These are phyloP conservation scores for Parnassius apollo DNA, from an alignment of 2,888 invertebrate genomes.

Conservation along the genomic window DNA sequence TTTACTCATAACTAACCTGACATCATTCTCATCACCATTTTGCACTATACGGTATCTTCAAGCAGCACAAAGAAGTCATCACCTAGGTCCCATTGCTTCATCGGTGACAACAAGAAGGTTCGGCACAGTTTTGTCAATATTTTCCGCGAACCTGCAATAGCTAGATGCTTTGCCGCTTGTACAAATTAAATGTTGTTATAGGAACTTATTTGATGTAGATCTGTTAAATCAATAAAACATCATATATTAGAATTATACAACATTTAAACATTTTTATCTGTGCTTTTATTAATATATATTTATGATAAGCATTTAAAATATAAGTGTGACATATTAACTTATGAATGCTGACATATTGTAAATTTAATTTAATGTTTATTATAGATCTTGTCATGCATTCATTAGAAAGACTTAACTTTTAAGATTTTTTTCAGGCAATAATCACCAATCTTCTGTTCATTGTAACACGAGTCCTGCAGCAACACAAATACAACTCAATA, in stretches of 20 bases:
- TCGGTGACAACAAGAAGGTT: constrained; percentile 66
- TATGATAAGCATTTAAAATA: too few species aligned
- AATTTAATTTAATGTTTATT: neutral
- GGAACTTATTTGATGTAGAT: constrained; percentile 25
- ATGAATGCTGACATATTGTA: neutral
- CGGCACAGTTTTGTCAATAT: constrained; percentile 52
- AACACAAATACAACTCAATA: constrained; percentile 57
- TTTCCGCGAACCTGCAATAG: constrained; percentile 46
- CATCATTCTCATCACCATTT: constrained; percentile 50
- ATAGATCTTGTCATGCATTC: too few species aligned
- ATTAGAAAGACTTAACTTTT: too few species aligned
- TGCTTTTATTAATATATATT: too few species aligned
- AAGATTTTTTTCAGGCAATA: constrained; percentile 64
- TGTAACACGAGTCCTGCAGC: constrained; percentile 48
- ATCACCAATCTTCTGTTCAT: constrained; percentile 57
- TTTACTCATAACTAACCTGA: constrained; percentile 58
- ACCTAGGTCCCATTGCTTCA: constrained; percentile 67
- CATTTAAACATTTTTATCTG: too few species aligned
- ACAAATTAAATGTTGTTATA: constrained; percentile 44
- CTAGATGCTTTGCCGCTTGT: constrained; percentile 54
- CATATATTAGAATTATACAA: too few species aligned
- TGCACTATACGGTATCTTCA: constrained; percentile 48
- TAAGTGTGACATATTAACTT: too few species aligned
- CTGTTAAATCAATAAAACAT: neutral
- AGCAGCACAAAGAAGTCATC: constrained; percentile 67